A percentile compares a stretch with the other conserved stretches of the same genome.
These are phyloP conservation scores for Ginglymostoma cirratum DNA, from an alignment of 2,113 vertebrate species.

Conservation along the genomic window DNA sequence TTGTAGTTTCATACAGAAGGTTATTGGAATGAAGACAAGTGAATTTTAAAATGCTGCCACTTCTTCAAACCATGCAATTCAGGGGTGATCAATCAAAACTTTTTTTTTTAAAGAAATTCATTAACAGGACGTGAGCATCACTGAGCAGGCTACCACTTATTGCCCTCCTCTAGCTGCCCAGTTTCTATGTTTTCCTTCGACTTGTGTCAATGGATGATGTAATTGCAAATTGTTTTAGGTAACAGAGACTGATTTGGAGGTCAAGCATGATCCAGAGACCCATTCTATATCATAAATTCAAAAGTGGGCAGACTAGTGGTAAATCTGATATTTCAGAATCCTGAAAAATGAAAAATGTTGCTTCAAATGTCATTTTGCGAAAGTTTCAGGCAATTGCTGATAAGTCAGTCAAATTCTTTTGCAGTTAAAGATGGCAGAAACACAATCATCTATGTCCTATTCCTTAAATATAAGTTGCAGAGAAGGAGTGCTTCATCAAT, in stretches of 20 bases:
- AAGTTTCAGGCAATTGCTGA: not conserved
- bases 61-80: not conserved
- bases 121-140: too few relatives aligned
- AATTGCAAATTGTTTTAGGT: not conserved
- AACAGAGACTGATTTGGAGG: not conserved
- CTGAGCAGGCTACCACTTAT: too few relatives aligned
- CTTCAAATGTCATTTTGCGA: not conserved
- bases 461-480: not conserved
- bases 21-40: not conserved
- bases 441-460: not conserved
- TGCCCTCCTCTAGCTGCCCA: too few relatives aligned
- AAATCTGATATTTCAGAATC: not conserved
- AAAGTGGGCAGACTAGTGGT: not conserved
- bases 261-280: not conserved
- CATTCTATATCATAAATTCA: not conserved
- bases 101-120: too few relatives aligned
- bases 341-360: not conserved
- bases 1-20: not conserved
- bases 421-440: not conserved
- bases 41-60: not conserved
- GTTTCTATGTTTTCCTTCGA: not conserved
- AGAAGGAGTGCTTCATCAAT: not conserved
- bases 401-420: not conserved
- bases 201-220: not conserved
- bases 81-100: not conserved